Evolutionary conservation across 2,113 vertebrate species (phyloP).

Genomic region (Myiozetetes cayanensis): DNA sequence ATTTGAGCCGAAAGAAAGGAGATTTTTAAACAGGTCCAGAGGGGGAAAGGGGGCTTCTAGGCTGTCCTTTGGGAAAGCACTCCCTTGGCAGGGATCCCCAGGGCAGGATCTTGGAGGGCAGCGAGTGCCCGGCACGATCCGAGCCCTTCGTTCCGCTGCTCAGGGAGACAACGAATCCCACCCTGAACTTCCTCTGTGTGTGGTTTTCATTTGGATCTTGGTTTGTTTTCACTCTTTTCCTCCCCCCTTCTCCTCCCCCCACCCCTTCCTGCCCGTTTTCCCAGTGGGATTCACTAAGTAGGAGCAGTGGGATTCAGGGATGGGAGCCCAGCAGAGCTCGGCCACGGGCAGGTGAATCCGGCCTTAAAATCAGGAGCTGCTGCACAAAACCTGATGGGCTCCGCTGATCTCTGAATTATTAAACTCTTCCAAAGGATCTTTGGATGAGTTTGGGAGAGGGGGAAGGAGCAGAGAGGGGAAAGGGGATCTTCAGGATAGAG

Average conservation of each 20-base stretch:
- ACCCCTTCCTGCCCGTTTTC: neutral
- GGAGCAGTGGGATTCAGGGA: neutral
- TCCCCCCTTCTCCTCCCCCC: no score
- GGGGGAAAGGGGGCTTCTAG: rapidly evolving
- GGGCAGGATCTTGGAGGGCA: neutral
- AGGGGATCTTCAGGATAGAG: neutral
- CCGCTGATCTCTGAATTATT: neutral
- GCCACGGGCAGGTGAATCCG: neutral
- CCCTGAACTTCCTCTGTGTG: neutral
- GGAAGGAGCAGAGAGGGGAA: neutral
- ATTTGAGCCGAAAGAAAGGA: neutral
- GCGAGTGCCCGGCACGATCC: neutral
- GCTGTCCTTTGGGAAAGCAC: neutral
- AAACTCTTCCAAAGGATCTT: neutral
- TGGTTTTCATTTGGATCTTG: neutral
- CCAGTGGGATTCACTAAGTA: neutral
- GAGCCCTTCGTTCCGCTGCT: rapidly evolving
- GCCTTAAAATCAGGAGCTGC: neutral
- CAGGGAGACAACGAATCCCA: neutral
- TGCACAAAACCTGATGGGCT: rapidly evolving
- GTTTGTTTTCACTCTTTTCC: neutral
- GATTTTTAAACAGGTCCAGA: rapidly evolving
- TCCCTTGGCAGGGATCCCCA: neutral
- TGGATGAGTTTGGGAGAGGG: neutral
- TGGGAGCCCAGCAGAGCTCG: neutral